Conservation (phyloP, 2,888 invertebrate species). For the Idaea biselata region DNA sequence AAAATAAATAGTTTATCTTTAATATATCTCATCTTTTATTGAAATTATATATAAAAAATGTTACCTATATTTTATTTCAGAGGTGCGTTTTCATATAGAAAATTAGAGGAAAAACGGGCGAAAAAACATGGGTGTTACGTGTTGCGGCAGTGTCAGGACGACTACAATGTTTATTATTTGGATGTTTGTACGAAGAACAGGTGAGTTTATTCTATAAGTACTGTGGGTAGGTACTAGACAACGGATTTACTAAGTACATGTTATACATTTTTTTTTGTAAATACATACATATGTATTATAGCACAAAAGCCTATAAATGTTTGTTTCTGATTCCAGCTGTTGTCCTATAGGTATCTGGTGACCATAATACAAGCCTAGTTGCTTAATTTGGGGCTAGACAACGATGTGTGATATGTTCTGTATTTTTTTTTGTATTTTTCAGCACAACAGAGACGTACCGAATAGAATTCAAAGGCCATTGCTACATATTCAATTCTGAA, state of each 20-base stretch:
- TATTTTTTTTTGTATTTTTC: slow-evolving; percentile 30
- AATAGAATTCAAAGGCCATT: slow-evolving; percentile 77
- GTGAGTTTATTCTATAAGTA: slow-evolving; percentile 54
- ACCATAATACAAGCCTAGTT: too few relatives aligned
- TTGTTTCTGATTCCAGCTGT: too few relatives aligned
- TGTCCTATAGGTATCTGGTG: too few relatives aligned
- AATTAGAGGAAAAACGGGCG: slow-evolving; percentile 88
- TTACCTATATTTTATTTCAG: slow-evolving; percentile 70
- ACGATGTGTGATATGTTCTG: neutral
- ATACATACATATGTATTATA: too few relatives aligned
- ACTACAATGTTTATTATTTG: slow-evolving; percentile 89
- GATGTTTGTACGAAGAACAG: slow-evolving; percentile 89
- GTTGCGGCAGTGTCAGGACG: slow-evolving; percentile 89
- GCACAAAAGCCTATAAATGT: too few relatives aligned
- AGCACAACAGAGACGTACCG: slow-evolving; percentile 86
- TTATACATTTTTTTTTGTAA: too few relatives aligned
- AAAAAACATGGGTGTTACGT: slow-evolving; percentile 90
- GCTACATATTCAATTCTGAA: slow-evolving; percentile 78
- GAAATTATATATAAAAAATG: neutral
- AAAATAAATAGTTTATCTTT: too few relatives aligned
- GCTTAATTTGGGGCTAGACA: too few relatives aligned
- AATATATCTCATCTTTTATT: too few relatives aligned
- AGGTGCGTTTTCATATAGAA: slow-evolving; percentile 90
- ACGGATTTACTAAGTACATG: too few relatives aligned
- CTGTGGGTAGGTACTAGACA: too few relatives aligned